phyloP scores from a whole-genome alignment of 1,140 invertebrate genomes.

The Lycorma delicatula region DNA sequence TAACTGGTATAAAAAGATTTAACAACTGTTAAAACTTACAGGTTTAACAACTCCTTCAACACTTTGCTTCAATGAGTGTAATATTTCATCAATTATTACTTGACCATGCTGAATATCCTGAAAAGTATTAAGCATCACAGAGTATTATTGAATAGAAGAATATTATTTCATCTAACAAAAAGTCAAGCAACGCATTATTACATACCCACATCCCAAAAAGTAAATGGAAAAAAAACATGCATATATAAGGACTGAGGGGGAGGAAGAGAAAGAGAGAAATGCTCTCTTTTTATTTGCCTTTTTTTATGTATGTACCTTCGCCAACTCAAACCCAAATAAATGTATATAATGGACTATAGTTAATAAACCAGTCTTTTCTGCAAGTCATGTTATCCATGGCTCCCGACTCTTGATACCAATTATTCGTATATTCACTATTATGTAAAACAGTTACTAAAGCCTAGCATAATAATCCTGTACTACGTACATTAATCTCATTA shows the following conservation, averaged over 20 bases:
- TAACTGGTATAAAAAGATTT: background rate
- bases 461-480: too few relatives aligned
- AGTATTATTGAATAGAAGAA: background rate
- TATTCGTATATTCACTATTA: too few relatives aligned
- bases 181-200: too few relatives aligned
- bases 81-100: conserved; percentile 62
- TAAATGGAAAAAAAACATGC: background rate
- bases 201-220: too few relatives aligned
- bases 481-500: too few relatives aligned
- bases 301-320: too few relatives aligned
- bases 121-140: conserved; percentile 1
- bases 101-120: conserved; percentile 54
- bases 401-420: too few relatives aligned
- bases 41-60: conserved; percentile 53
- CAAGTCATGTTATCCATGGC: too few relatives aligned
- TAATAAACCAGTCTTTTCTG: too few relatives aligned
- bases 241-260: background rate
- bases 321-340: too few relatives aligned
- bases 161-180: background rate
- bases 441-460: too few relatives aligned
- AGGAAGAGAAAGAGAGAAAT: background rate
- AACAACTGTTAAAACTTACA: conserved; percentile 41
- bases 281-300: background rate
- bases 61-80: conserved; percentile 51
- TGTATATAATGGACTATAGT: too few relatives aligned